Evolutionary conservation across 1,140 invertebrate species (phyloP).

Genomic region (Patella vulgata): DNA sequence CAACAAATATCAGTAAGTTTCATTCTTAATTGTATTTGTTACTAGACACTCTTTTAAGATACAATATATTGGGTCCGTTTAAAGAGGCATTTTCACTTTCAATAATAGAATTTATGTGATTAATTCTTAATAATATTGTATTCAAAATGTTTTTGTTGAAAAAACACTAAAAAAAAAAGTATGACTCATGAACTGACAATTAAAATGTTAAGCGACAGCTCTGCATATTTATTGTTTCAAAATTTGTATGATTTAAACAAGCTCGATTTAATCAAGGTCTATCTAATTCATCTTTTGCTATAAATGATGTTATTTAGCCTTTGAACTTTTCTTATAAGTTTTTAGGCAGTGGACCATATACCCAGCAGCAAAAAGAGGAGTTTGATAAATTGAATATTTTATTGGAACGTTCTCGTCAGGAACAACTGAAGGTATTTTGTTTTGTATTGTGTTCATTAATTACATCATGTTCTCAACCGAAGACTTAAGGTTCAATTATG

Average conservation of each 20-base stretch:
- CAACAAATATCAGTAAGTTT: constrained; percentile 8
- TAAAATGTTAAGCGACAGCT: too few relatives aligned
- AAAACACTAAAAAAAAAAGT: too few relatives aligned
- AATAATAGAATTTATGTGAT: not conserved
- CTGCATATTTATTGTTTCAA: too few relatives aligned
- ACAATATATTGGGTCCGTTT: not conserved
- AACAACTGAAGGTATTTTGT: constrained; percentile 18
- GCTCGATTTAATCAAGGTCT: too few relatives aligned
- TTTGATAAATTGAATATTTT: constrained; percentile 10
- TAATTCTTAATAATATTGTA: not conserved
- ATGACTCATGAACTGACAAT: too few relatives aligned
- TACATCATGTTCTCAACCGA: not conserved
- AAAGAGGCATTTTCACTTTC: not conserved
- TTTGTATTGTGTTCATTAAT: too few relatives aligned
- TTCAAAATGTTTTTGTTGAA: too few relatives aligned
- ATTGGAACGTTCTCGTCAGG: constrained; percentile 6
- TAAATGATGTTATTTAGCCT: too few relatives aligned
- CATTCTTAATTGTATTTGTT: not conserved
- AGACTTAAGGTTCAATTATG: too few relatives aligned
- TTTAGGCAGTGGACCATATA: constrained; percentile 18
- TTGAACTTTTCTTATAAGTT: constrained; percentile 7
- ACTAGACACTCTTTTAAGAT: not conserved
- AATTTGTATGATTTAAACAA: too few relatives aligned
- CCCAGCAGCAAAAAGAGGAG: constrained; percentile 19
- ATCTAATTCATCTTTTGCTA: too few relatives aligned